These are phyloP conservation scores for Drosophila pruinosa DNA, from an alignment of 1,140 invertebrate species.

Conservation along the genomic window DNA sequence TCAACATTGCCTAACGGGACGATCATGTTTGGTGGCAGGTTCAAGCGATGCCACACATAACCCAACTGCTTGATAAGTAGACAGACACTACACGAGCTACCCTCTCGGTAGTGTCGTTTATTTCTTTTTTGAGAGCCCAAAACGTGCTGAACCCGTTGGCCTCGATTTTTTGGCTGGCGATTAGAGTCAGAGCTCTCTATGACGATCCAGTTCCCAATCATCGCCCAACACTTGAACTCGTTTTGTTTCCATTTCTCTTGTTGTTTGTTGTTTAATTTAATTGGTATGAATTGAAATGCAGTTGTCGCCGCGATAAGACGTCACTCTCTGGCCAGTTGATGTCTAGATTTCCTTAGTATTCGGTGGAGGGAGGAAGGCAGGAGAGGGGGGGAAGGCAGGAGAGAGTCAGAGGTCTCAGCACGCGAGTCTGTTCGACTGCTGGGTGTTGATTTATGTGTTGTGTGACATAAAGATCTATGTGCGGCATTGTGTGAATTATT, in stretches of 20 bases:
- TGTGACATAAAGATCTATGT: conserved; percentile 34
- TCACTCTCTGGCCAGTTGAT: background rate
- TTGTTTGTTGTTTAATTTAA: conserved; percentile 61
- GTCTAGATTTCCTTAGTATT: conserved; percentile 4
- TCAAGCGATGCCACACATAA: conserved; percentile 37
- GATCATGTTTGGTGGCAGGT: conserved; percentile 29
- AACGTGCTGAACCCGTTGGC: conserved; percentile 29
- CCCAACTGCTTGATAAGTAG: conserved; percentile 28
- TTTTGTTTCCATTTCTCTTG: background rate
- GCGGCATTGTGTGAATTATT: conserved; percentile 16
- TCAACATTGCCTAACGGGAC: conserved; percentile 28
- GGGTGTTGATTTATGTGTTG: conserved; percentile 67
- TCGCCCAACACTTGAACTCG: conserved; percentile 9
- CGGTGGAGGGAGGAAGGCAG: too few species aligned
- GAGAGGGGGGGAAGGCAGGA: background rate
- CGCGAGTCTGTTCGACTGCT: conserved; percentile 26
- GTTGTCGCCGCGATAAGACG: conserved; percentile 56
- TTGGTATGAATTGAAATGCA: conserved; percentile 79
- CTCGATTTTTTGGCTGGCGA: conserved; percentile 8
- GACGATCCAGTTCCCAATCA: conserved; percentile 3
- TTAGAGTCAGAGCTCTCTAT: background rate
- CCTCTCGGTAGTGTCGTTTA: background rate
- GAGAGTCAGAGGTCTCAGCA: conserved; percentile 2
- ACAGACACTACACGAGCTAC: background rate
- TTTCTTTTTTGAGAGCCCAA: too few species aligned